Conservation (phyloP, 2,888 invertebrate species). For the Tachina grossa region DNA sequence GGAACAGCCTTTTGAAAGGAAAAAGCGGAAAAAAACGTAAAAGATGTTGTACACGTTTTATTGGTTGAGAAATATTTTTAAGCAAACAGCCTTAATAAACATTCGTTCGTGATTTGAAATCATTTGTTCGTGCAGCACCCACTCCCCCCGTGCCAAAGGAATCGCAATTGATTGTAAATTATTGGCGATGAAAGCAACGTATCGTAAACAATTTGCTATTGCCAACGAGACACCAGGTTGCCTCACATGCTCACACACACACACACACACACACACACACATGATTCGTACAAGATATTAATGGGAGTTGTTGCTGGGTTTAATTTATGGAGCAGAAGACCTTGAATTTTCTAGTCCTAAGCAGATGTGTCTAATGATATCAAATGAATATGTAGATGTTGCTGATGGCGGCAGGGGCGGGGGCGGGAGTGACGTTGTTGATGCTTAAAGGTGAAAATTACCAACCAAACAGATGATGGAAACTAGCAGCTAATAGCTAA, state of each 20-base stretch:
- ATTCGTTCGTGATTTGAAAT: not conserved
- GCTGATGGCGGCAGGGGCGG: not conserved
- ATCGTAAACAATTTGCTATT: constrained; percentile 58
- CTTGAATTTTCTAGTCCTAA: constrained; percentile 2
- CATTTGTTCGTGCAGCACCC: not conserved
- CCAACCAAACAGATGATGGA: constrained; percentile 54
- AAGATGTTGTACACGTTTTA: constrained; percentile 33
- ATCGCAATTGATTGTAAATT: constrained; percentile 70
- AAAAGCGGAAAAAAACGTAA: not conserved
- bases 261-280: too few relatives aligned
- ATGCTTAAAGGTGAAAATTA: constrained; percentile 63
- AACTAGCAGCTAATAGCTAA: constrained; percentile 61
- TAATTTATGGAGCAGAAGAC: not conserved
- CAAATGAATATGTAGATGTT: constrained; percentile 41
- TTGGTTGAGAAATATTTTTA: constrained; percentile 29
- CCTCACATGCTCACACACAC: too few relatives aligned
- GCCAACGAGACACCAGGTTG: constrained; percentile 11
- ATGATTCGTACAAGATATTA: constrained; percentile 39
- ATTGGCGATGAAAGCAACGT: constrained; percentile 64
- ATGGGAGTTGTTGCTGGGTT: constrained; percentile 16
- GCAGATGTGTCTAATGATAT: constrained; percentile 66
- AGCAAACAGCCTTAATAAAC: not conserved
- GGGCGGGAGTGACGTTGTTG: not conserved
- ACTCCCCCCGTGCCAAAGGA: constrained; percentile 2
- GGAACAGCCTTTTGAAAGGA: not conserved